Evolutionary conservation across 2,113 vertebrate genomes (phyloP), one percentile per base, ranked within the genome.

Genomic region (Zosterops hypoxanthus): DNA sequence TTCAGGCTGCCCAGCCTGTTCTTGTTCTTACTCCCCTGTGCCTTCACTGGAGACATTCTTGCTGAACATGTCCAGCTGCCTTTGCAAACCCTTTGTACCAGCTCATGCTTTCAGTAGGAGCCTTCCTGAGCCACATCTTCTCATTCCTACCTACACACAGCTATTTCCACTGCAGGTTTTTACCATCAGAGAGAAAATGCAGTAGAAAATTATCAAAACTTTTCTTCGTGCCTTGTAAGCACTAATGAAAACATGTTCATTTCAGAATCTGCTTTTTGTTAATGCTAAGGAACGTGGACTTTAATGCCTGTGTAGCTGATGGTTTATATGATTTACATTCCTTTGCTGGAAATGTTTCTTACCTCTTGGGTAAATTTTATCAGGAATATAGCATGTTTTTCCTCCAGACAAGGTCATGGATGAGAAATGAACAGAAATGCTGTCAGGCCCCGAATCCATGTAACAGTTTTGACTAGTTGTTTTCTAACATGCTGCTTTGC

Each of bases 401-500:
- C 31, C 56, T 95, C 64, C 72, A 92, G 84, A 95, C 88, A 85
- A 91, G 94, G 85, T 94, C 92, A 88, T 22, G 88, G 65, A 92
- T 69, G 53, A 93, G 77, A 94, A 91, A 90, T 90, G 87, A 94
- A 94, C 86, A 95, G 95, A 96, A 92, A 92, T 56, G 28, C 72
- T 94, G 96, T 96, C 85, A 88, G 89, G 59, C 70, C 76, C 70
- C 6, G 33, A 92, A 92, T 94, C 73, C 85, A 53, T 82, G 87
- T 94, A 92, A 94, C 95, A 90, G 91, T 95, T 97, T 97, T 97
- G 96, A 97, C 73, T 96, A 57, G 50, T 93, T 97, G 87, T 97
- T 76, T 92, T 95, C 41, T 95, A 94, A 97, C 96, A 95, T 80
- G 79, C 72, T 95, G 82, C 93, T 95, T 96, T 95, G 75, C 91